Evolutionary conservation across 1,140 invertebrate genomes (phyloP), one percentile per base, ranked within the genome.

Genomic region (Zaprionus davidi): DNA sequence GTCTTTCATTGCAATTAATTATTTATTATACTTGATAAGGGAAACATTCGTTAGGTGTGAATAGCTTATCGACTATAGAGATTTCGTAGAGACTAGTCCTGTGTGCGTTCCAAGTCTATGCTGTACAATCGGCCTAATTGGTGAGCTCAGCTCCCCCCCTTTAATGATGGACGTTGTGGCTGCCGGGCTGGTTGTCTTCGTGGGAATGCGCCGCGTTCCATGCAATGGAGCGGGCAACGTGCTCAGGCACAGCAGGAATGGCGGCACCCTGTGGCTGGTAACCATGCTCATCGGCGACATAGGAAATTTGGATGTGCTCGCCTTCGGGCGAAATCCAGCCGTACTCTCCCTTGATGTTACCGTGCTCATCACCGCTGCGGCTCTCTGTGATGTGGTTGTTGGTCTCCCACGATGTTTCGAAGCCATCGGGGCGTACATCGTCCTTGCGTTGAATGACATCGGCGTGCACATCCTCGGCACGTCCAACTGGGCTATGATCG

Each of bases 211-310:
- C 93, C 36, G 92, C 93, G 74, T 94, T 91, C 79, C 93, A 94
- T 31, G 86, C 94, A 3, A 95, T 20, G 15, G 83, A 60, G 41
- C 74, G 72, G 0, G 44, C 44, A 36, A 92, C 87, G 9, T 71
- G 55, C 0, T 60, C 87, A 67, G 87, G 87, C n/a, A 91, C 67
- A 64, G 82, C 44, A 78, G 79, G 70, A 69, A 93, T 51, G 92
- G 93, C 49, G 92, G 90, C 93, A 11, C 94, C 94, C 5, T 80
- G 70, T 34, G 94, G 93, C 66, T 91, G 92, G 75, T 92, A 94
- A n/a, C 93, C 95, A 76, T 95, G 94, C 85, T 95, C 95, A 79
- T 95, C 94, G 44, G 95, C 95, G 5, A 93, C 93, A 78, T 95
- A 95, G 22, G 90, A 91, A 3, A 95, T 86, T 2, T 92, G 75